Evolutionary conservation across 2,888 invertebrate genomes (phyloP), one percentile per base, ranked within the genome.

Genomic region (Ommatoiulus sabulosus): DNA sequence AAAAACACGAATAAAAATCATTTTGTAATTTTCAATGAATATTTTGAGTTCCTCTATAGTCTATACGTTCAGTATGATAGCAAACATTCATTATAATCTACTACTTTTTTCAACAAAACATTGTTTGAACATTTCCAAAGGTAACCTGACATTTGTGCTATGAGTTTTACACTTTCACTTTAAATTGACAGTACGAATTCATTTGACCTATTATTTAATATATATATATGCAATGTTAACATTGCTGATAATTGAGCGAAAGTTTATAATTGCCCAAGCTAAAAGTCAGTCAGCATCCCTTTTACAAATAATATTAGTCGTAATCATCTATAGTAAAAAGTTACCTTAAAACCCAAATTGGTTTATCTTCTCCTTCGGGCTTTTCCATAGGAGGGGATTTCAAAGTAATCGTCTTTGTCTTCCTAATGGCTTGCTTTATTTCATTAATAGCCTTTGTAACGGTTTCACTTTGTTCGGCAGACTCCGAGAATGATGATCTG

Each of bases 381-480:
- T 89, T 88, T 86, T 89, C 89, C 84, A 88, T 85, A 43, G 87
- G 89, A 17, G 88, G 86, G 6, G 89, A 88, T 52, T 89, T 89
- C 84, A 89, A 52, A 12, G 89, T 85, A n/a, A 89, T 89, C 44
- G 44, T 48, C 80, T 90, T 90, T 4, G 89, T 90, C 43, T 89
- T 90, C 84, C 90, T 90, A 72, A 91, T 91, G 52, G 91, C 91
- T 84, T 91, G 90, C 84, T 91, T 91, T 84, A 91, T 91, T 88
- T 91, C 91, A 52, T 90, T 90, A 85, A 91, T 91, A 24, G 90
- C 91, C 44, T 91, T 90, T 20, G 89, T 89, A 24, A 91, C 91
- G 15, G 89, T 89, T 57, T 90, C 90, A 20, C 88, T 63, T n/a
- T 72, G 43, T 15, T 80, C 87, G 46, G 10, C n/a, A 72, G 48